Conservation (phyloP, 2,113 vertebrate species). For the Capreolus pygargus region DNA sequence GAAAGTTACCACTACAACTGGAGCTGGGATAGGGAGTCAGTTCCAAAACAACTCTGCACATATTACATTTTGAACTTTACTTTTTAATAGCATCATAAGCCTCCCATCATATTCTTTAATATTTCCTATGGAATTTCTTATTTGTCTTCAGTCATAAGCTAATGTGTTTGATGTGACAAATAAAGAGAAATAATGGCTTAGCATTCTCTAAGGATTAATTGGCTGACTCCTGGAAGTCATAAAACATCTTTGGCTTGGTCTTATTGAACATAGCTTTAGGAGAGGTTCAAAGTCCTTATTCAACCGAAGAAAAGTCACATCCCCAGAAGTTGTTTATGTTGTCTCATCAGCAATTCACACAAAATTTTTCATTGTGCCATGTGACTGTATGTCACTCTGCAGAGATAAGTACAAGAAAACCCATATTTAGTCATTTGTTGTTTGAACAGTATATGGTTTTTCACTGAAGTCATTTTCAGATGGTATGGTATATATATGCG, state of each 20-base stretch:
- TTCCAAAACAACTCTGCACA: neutral
- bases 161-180: neutral
- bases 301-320: neutral
- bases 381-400: neutral
- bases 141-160: neutral
- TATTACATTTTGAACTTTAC: slow-evolving; percentile 24
- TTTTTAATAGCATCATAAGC: slow-evolving; percentile 22
- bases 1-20: neutral
- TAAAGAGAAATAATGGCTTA: slow-evolving; percentile 3
- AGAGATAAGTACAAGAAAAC: neutral
- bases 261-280: neutral
- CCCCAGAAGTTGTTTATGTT: neutral
- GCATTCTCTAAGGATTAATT: neutral
- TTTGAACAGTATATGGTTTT: neutral
- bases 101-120: neutral
- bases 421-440: neutral
- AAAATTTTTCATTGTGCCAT: neutral
- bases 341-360: neutral
- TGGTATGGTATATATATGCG: neutral
- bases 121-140: neutral
- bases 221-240: neutral
- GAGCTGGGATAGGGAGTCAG: neutral
- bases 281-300: neutral
- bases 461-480: neutral
- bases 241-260: neutral